These are phyloP conservation scores for Drosophila buzzatii DNA, from an alignment of 2,888 invertebrate genomes.

Conservation along the genomic window DNA sequence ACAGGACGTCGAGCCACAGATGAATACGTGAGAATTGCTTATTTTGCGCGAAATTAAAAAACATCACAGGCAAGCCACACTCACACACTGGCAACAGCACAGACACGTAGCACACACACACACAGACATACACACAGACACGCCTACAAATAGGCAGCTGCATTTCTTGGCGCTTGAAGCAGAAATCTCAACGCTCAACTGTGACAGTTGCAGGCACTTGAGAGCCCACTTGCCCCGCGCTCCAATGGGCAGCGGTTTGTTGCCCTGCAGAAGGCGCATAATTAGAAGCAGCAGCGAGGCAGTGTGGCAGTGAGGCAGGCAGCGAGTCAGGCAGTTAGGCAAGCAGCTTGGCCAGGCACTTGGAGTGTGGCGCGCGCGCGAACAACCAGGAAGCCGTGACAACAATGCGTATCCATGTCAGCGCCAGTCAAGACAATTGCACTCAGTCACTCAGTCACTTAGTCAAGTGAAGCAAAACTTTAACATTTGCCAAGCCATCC, in stretches of 20 bases:
- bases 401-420: slow-evolving; percentile 71
- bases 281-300: slow-evolving; percentile 58
- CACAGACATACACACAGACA: neutral
- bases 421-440: slow-evolving; percentile 57
- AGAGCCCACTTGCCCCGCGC: slow-evolving; percentile 36
- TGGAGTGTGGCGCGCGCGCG: slow-evolving; percentile 19
- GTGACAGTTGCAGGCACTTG: slow-evolving; percentile 75
- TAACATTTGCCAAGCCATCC: slow-evolving; percentile 45
- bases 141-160: slow-evolving; percentile 14
- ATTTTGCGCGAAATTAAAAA: slow-evolving; percentile 76
- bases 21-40: slow-evolving; percentile 77
- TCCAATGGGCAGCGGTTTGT: slow-evolving; percentile 54
- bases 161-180: slow-evolving; percentile 39
- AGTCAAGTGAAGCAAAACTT: slow-evolving; percentile 71
- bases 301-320: slow-evolving; percentile 4
- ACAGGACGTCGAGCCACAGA: slow-evolving; percentile 47
- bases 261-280: slow-evolving; percentile 72
- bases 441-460: slow-evolving; percentile 53
- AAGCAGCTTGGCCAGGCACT: slow-evolving; percentile 30
- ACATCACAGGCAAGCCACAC: slow-evolving; percentile 57
- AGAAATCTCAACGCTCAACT: slow-evolving; percentile 51
- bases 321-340: slow-evolving; percentile 6
- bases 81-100: neutral
- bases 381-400: slow-evolving; percentile 67
- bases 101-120: slow-evolving; percentile 20